Conservation (phyloP, 2,113 vertebrate genomes). For the Nerophis lumbriciformis region DNA sequence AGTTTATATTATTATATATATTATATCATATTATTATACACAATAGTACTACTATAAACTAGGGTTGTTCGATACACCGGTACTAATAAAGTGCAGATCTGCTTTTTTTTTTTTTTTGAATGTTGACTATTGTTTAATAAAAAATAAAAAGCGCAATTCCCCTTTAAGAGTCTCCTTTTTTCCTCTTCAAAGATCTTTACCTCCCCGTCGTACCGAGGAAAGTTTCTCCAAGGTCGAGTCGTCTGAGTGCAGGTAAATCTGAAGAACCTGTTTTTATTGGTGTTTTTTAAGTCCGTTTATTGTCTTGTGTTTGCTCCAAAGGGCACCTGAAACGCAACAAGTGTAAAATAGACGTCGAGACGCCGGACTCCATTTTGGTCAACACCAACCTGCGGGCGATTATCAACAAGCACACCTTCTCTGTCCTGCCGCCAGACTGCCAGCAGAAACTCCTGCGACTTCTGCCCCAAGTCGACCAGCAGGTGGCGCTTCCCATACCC, state of each 20-base stretch:
- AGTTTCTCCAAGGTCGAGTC: slow-evolving; percentile 80
- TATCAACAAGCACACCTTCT: slow-evolving; percentile 97
- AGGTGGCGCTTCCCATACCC: slow-evolving; percentile 68
- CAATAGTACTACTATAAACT: too few species aligned
- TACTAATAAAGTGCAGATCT: too few species aligned
- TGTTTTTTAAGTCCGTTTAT: not conserved
- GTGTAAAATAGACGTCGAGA: slow-evolving; percentile 95
- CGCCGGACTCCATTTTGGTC: slow-evolving; percentile 94
- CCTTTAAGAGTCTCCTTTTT: too few species aligned
- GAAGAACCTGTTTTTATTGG: not conserved
- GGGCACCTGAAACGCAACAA: slow-evolving; percentile 88
- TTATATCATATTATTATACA: too few species aligned
- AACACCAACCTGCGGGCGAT: slow-evolving; percentile 95
- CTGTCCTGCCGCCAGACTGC: slow-evolving; percentile 79
- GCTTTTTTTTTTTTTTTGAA: too few species aligned
- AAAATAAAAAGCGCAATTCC: too few species aligned
- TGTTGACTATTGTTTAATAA: too few species aligned
- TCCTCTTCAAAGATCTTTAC: slow-evolving; percentile 73
- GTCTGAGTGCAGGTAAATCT: slow-evolving; percentile 84
- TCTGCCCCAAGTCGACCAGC: slow-evolving; percentile 90
- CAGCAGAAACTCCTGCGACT: slow-evolving; percentile 88
- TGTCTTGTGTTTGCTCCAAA: slow-evolving; percentile 45
- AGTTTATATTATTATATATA: too few species aligned
- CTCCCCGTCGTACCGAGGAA: slow-evolving; percentile 79
- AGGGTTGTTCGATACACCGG: too few species aligned